A percentile compares a stretch with the other conserved stretches of the same genome.
Conservation (phyloP, 2,888 invertebrate species). For the Thysanoteuthis rhombus region DNA sequence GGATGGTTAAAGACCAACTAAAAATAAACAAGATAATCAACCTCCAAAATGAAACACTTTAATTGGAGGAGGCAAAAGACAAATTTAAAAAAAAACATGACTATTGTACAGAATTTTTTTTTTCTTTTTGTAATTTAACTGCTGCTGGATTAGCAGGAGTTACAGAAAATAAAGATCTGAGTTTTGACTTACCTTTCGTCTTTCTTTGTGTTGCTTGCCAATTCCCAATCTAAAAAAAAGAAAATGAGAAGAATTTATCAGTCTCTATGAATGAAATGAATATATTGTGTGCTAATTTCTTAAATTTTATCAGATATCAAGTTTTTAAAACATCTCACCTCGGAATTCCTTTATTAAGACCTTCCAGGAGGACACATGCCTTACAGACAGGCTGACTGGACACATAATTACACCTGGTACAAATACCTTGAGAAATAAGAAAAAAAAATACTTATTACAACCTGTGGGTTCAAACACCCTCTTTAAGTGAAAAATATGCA, state of each 20-base stretch:
- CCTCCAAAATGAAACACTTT: no score
- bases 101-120: neutral
- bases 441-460: no score
- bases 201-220: constrained; percentile 64
- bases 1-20: no score
- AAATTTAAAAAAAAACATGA: no score
- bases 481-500: no score
- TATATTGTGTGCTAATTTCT: no score
- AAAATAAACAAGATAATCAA: no score
- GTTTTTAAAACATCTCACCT: constrained; percentile 72
- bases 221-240: constrained; percentile 58
- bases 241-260: neutral
- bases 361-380: constrained; percentile 94
- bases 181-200: constrained; percentile 52
- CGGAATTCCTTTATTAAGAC: constrained; percentile 88
- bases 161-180: neutral
- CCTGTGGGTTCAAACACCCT: no score
- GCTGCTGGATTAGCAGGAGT: neutral
- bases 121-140: neutral
- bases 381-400: constrained; percentile 94
- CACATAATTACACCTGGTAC: constrained; percentile 84
- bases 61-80: no score
- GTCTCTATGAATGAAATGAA: no score
- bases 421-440: constrained; percentile 70
- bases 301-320: no score